Evolutionary conservation across 2,113 vertebrate genomes (phyloP), one percentile per base, ranked within the genome.

Genomic region (Turnix velox): DNA sequence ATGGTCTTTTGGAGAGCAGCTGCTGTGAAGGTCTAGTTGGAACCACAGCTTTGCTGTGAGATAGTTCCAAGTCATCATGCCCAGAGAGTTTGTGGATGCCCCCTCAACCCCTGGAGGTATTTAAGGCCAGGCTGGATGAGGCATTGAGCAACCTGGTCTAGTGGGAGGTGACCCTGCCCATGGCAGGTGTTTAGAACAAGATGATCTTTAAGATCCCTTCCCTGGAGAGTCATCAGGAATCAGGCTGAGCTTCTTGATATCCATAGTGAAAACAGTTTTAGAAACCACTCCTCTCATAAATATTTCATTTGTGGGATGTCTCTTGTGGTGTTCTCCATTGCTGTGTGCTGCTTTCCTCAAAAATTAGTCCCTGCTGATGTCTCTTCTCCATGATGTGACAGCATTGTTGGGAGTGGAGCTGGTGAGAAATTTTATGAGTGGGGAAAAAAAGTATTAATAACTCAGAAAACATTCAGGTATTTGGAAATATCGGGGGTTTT

Each of bases 241-340:
- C 92, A 79, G 94, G 91, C 92, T 80, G 74, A 66, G 81, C 66
- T 84, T 92, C 91, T 93, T 43, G 49, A 90, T 96, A 92, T 93
- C 91, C 91, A 91, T 88, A 94, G 89, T 7, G 3, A 95, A 96
- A 94, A 91, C 91, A 76, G 87, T 95, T 93, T 96, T 91, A 95
- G 92, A 94, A 96, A 91, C 86, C 90, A 92, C 84, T 93, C 84
- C 94, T 95, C 86, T 96, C 94, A 92, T 95, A 94, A 95, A 95
- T 93, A 88, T 94, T 92, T 91, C 88, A 92, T 94, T 95, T 96
- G 92, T 79, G 91, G 91, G 94, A 87, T 91, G 61, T 65, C 61
- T 96, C 62, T 58, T 84, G 87, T 84, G 90, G 78, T 39, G 42
- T 73, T 94, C 87, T 93, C 30, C 24, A 84, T 92, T 95, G 94